Evolutionary conservation across 2,888 invertebrate species (phyloP).

Genomic region (Acrobasis repandana): DNA sequence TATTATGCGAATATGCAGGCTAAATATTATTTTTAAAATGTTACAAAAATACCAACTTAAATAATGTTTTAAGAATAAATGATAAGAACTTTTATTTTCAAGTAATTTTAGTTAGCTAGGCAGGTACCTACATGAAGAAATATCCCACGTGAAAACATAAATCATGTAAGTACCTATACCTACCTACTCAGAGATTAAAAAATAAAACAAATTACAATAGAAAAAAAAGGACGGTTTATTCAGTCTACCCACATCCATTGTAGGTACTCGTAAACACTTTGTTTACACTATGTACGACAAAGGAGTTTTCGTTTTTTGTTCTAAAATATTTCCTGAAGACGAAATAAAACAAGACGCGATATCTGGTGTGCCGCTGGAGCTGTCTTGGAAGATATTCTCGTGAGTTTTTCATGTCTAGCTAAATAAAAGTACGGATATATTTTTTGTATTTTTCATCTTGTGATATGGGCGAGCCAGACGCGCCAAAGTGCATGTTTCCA

Average conservation of each 20-base stretch:
- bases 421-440: slow-evolving; percentile 35
- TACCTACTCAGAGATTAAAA: too few species aligned
- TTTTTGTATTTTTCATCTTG: slow-evolving; percentile 31
- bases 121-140: too few species aligned
- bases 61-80: too few species aligned
- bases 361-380: slow-evolving; percentile 66
- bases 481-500: slow-evolving; percentile 16
- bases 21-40: too few species aligned
- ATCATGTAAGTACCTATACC: too few species aligned
- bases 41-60: too few species aligned
- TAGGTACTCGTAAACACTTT: slow-evolving; percentile 12
- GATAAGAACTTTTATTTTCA: too few species aligned
- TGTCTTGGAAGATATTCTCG: slow-evolving; percentile 75
- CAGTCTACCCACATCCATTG: slow-evolving; percentile 22
- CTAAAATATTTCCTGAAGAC: slow-evolving; percentile 54
- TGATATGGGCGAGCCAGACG: slow-evolving; percentile 21
- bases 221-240: not conserved
- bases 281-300: slow-evolving; percentile 47
- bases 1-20: too few species aligned
- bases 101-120: too few species aligned
- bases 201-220: too few species aligned
- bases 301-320: slow-evolving; percentile 69
- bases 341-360: slow-evolving; percentile 58
- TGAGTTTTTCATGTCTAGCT: slow-evolving; percentile 49
- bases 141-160: too few species aligned